These are phyloP conservation scores for Campoletis raptor DNA, from an alignment of 2,888 invertebrate species.

Conservation along the genomic window DNA sequence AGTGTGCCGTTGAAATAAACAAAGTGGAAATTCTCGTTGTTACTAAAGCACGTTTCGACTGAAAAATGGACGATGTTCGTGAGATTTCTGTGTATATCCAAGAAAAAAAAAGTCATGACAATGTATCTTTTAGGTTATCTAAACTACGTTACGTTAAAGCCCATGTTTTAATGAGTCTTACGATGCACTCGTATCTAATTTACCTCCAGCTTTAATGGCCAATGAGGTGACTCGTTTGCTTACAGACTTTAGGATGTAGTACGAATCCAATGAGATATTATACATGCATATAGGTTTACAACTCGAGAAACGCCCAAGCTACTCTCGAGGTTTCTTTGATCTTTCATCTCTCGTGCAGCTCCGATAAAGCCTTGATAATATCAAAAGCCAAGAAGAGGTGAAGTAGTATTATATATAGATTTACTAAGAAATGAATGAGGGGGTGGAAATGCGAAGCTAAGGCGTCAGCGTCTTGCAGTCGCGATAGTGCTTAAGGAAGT, in stretches of 20 bases:
- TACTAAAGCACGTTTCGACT: not conserved
- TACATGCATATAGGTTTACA: conserved; percentile 1
- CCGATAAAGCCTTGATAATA: conserved; percentile 72
- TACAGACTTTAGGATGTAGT: not conserved
- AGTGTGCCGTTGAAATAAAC: not conserved
- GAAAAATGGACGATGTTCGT: not conserved
- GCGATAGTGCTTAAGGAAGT: conserved; percentile 60
- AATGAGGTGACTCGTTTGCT: conserved; percentile 30
- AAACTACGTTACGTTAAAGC: not conserved
- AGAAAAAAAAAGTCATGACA: not conserved
- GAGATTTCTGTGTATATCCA: not conserved
- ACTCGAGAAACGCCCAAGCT: conserved; percentile 67
- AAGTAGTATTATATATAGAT: conserved; percentile 4
- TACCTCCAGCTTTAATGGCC: conserved; percentile 22
- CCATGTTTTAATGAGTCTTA: conserved; percentile 1
- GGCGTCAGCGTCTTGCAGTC: conserved; percentile 47
- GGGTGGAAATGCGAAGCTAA: conserved; percentile 48
- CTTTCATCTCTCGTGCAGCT: conserved; percentile 62
- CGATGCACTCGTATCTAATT: conserved; percentile 10
- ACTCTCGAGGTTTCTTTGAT: conserved; percentile 69
- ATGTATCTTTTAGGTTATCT: not conserved
- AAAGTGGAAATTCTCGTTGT: not conserved
- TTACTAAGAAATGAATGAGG: conserved; percentile 48
- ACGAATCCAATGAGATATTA: conserved; percentile 4
- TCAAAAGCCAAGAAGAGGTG: conserved; percentile 31